Percentiles rank a stretch among this genome's conserved stretches.
Evolutionary conservation across 1,140 invertebrate genomes (phyloP).

Genomic region (Heliconius himera): DNA sequence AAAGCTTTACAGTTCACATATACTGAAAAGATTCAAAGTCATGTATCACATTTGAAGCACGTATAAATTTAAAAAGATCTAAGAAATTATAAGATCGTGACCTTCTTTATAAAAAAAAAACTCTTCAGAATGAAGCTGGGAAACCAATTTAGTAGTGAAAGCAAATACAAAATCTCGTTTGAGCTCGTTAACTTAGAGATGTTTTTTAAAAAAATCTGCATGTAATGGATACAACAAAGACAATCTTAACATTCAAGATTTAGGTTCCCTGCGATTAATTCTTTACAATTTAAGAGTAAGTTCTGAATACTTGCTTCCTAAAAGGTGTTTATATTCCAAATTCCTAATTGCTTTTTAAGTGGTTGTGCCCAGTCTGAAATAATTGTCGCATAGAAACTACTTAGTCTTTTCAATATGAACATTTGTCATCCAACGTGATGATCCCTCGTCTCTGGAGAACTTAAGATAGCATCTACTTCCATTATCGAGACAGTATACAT

Average conservation of each 20-base stretch:
- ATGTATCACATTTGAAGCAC: too few species aligned
- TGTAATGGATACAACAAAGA: background rate
- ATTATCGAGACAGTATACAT: constrained; percentile 26
- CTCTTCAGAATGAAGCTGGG: background rate
- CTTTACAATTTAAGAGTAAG: background rate
- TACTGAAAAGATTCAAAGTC: too few species aligned
- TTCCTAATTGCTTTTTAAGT: constrained; percentile 19
- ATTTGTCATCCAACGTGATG: constrained; percentile 23
- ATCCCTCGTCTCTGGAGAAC: constrained; percentile 21
- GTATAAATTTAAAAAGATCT: too few species aligned
- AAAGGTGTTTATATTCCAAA: constrained; percentile 1
- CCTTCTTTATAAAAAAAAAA: background rate
- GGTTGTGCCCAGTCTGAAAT: constrained; percentile 6
- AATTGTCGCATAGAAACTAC: constrained; percentile 13
- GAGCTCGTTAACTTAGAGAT: background rate
- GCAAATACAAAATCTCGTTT: background rate
- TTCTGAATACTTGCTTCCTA: constrained; percentile 9
- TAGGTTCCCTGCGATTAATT: constrained; percentile 7
- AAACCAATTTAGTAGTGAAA: background rate
- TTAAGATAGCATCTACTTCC: constrained; percentile 32
- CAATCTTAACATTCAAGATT: background rate
- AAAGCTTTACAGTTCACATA: too few species aligned
- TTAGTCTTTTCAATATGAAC: constrained; percentile 24
- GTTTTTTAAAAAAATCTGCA: background rate
- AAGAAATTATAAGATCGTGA: background rate